phyloP scores from a whole-genome alignment of 2,797 vertebrate species.

The Hapalemur alaotrensis region DNA sequence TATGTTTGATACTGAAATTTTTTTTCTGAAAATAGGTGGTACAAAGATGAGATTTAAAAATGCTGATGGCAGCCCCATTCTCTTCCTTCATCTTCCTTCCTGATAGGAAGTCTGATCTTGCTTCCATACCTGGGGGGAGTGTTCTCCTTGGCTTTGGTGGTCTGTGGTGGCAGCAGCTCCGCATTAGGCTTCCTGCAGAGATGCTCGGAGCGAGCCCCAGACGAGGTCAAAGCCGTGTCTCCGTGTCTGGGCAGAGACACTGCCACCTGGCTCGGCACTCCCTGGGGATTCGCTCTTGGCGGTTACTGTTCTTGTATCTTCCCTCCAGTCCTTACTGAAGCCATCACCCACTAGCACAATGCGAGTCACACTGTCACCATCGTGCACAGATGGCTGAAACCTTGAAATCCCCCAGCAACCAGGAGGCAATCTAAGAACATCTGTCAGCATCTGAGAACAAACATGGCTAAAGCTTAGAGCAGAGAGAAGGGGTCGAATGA shows the following conservation, averaged over 20 bases:
- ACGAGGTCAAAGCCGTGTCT: not conserved
- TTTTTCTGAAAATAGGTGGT: not conserved
- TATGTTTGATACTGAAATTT: not conserved
- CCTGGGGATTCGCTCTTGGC: not conserved
- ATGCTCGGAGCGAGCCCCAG: not conserved
- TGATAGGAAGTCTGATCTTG: not conserved
- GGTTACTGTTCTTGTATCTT: not conserved
- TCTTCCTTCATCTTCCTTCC: not conserved
- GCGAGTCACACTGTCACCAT: not conserved
- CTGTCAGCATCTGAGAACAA: not conserved
- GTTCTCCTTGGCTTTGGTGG: too few species aligned
- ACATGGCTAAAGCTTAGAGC: not conserved
- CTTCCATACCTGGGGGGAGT: too few species aligned
- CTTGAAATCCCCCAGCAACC: too few species aligned
- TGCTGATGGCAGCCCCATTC: fast-evolving
- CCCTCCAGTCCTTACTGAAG: not conserved
- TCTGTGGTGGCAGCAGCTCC: not conserved
- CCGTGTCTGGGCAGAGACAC: not conserved
- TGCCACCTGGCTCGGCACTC: not conserved
- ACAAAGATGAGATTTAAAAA: not conserved
- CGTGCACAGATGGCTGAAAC: not conserved
- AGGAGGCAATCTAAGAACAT: not conserved
- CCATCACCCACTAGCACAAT: not conserved
- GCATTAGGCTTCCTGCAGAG: not conserved
- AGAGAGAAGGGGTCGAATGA: too few species aligned